Evolutionary conservation across 2,797 vertebrate genomes (phyloP).

Genomic region (Leptodactylus fallax): DNA sequence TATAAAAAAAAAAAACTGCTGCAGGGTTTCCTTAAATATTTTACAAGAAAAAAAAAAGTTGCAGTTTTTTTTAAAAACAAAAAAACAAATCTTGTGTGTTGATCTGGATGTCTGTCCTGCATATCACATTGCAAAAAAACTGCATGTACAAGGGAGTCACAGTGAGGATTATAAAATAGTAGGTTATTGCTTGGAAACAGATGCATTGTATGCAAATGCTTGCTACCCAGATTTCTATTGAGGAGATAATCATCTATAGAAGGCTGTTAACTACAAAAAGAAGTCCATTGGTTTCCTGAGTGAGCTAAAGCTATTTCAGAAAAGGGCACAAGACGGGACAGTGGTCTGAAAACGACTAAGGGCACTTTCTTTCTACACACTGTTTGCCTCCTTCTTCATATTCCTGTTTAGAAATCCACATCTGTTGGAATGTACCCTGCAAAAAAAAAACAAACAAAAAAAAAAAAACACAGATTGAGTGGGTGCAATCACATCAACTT

Average conservation of each 20-base stretch:
- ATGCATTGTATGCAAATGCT: slow-evolving; percentile 28
- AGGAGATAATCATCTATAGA: slow-evolving; percentile 69
- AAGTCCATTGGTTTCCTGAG: slow-evolving; percentile 87
- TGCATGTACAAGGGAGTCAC: slow-evolving; percentile 15
- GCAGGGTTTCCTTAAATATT: slow-evolving; percentile 28
- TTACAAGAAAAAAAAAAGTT: slow-evolving; percentile 68
- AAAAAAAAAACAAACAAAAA: slow-evolving; percentile 51
- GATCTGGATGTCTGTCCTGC: background rate
- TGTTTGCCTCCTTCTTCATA: slow-evolving; percentile 99
- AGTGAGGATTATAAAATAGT: slow-evolving; percentile 32
- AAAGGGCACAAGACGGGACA: slow-evolving; percentile 72
- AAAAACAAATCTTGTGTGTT: slow-evolving; percentile 7
- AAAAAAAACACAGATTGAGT: background rate
- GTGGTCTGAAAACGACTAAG: slow-evolving; percentile 77
- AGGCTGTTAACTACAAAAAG: slow-evolving; percentile 77
- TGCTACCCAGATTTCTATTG: slow-evolving; percentile 66
- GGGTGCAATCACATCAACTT: background rate
- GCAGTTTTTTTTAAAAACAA: background rate
- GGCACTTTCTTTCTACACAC: slow-evolving; percentile 98
- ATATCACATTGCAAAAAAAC: slow-evolving; percentile 1
- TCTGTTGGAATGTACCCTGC: slow-evolving; percentile 98
- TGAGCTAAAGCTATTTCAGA: slow-evolving; percentile 81
- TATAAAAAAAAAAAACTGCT: slow-evolving; percentile 14
- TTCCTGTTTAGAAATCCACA: slow-evolving; percentile 99
- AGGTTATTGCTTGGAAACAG: slow-evolving; percentile 57